Percentiles rank a stretch among this genome's conserved stretches.
These are phyloP conservation scores for Mastacembelus armatus DNA, from an alignment of 2,797 vertebrate species.

Conservation along the genomic window DNA sequence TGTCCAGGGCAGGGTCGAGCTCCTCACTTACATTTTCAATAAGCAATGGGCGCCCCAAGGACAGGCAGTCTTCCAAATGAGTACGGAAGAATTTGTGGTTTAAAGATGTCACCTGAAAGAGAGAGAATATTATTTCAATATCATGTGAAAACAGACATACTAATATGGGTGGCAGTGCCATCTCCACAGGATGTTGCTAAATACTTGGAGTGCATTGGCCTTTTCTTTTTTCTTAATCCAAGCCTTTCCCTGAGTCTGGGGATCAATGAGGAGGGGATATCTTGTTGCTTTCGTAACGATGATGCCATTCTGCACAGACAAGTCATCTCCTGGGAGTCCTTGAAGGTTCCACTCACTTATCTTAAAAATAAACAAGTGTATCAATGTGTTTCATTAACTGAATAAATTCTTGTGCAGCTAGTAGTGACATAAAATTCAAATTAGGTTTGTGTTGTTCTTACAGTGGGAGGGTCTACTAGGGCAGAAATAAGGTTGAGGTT, in stretches of 20 bases:
- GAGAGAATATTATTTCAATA: constrained; percentile 6
- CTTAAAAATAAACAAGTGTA: constrained; percentile 36
- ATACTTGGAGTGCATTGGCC: constrained; percentile 90
- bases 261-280: constrained; percentile 92
- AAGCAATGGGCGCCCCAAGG: constrained; percentile 89
- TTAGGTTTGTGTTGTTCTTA: constrained; percentile 46
- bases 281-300: constrained; percentile 92
- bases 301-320: constrained; percentile 95
- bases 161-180: too few species aligned
- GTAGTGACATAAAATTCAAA: background rate
- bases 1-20: constrained; percentile 91
- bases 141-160: too few species aligned
- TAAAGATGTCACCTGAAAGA: constrained; percentile 88
- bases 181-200: constrained; percentile 1
- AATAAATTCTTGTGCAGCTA: background rate
- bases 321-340: constrained; percentile 91
- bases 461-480: constrained; percentile 88
- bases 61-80: constrained; percentile 92
- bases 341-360: constrained; percentile 92
- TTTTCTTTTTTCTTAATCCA: constrained; percentile 95
- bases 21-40: constrained; percentile 93
- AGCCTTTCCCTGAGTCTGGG: constrained; percentile 93
- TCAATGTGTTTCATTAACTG: background rate
- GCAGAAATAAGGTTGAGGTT: constrained; percentile 88
- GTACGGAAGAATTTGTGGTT: constrained; percentile 94